Conservation (phyloP, 2,113 vertebrate species). For the Menura novaehollandiae region DNA sequence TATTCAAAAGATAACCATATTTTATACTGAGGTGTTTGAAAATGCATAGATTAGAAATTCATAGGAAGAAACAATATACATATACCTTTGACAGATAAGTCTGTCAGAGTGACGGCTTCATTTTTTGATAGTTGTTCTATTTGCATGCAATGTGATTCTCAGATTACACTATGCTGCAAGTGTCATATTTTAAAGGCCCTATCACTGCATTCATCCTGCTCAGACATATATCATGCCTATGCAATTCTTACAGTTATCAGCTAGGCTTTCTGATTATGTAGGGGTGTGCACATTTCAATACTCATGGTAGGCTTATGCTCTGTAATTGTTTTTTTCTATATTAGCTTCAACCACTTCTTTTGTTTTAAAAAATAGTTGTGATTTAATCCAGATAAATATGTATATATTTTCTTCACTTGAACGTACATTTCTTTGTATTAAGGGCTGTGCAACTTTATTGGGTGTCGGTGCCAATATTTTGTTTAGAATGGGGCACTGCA, state of each 20-base stretch:
- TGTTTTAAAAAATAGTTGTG: background rate
- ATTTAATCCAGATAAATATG: background rate
- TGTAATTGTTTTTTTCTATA: background rate
- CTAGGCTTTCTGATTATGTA: background rate
- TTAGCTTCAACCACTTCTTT: background rate
- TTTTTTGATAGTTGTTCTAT: background rate
- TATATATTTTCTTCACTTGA: background rate
- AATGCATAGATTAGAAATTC: slow-evolving; percentile 7
- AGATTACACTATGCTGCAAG: background rate
- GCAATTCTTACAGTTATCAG: background rate
- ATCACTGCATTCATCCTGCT: background rate
- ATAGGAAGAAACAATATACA: background rate
- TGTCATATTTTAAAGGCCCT: background rate
- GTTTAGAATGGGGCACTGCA: background rate
- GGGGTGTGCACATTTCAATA: background rate
- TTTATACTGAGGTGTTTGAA: background rate
- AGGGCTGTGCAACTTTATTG: background rate
- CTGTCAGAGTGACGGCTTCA: background rate
- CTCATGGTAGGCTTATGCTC: background rate
- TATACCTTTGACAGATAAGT: background rate
- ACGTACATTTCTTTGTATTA: background rate
- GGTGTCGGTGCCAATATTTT: background rate
- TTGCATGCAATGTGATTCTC: background rate
- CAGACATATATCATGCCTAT: background rate
- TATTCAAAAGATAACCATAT: slow-evolving; percentile 3